Percentiles rank a stretch among this genome's conserved stretches.
Conservation (phyloP, 1,140 invertebrate genomes). For the Drosophila triauraria region DNA sequence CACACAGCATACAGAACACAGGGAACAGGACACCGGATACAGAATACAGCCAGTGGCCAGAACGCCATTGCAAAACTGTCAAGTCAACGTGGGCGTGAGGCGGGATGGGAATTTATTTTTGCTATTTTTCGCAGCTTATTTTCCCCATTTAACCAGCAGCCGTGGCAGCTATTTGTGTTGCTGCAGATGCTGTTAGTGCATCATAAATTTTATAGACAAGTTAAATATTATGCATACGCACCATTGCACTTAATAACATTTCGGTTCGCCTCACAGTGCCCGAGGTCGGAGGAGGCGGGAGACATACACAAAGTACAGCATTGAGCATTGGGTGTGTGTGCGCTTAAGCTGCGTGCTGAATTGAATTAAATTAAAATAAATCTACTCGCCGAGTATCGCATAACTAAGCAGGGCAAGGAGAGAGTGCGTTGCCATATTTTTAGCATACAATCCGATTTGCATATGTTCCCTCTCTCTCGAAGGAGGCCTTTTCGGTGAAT, state of each 20-base stretch:
- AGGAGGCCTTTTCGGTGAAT: neutral
- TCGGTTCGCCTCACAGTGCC: slow-evolving; percentile 33
- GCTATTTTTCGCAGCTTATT: slow-evolving; percentile 41
- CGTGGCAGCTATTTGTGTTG: slow-evolving; percentile 25
- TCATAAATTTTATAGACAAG: slow-evolving; percentile 61
- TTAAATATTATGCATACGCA: slow-evolving; percentile 76
- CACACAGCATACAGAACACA: neutral
- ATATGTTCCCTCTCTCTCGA: slow-evolving; percentile 17
- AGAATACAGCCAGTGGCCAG: slow-evolving; percentile 13
- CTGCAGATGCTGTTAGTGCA: slow-evolving; percentile 37
- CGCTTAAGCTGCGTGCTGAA: slow-evolving; percentile 49
- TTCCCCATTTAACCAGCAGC: slow-evolving; percentile 29
- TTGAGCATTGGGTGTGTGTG: slow-evolving; percentile 3
- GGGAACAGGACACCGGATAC: slow-evolving; percentile 8
- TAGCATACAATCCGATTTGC: slow-evolving; percentile 34
- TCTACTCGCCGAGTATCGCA: slow-evolving; percentile 44
- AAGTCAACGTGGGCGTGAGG: slow-evolving; percentile 40
- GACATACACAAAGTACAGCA: neutral
- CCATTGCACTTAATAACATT: slow-evolving; percentile 75
- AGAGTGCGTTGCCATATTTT: slow-evolving; percentile 35
- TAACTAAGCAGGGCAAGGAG: slow-evolving; percentile 24
- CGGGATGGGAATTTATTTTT: slow-evolving; percentile 19
- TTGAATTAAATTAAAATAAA: slow-evolving; percentile 77
- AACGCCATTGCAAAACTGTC: slow-evolving; percentile 53
- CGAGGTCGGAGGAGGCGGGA: neutral